phyloP scores from a whole-genome alignment of 2,113 vertebrate species.

The Ivindomyrus marchei region DNA sequence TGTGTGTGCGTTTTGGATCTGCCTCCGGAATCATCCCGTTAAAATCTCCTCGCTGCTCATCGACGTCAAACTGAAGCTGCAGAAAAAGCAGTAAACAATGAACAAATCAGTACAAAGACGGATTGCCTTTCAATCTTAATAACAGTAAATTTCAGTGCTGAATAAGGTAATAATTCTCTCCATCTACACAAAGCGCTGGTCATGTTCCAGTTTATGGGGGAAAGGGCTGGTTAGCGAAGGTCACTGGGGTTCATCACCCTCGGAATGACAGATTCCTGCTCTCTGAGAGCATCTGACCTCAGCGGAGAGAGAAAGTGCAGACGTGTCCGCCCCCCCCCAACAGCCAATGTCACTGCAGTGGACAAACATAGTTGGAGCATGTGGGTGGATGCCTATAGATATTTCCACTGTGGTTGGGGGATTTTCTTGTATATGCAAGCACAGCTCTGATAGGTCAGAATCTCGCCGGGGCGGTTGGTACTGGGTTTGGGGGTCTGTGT shows the following conservation, averaged over 20 bases:
- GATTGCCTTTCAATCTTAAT: neutral
- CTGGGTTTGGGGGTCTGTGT: neutral
- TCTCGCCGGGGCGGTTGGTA: neutral
- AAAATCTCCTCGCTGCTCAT: neutral
- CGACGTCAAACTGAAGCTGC: neutral
- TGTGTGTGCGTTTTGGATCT: neutral
- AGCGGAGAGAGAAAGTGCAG: neutral
- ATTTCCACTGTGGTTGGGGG: neutral
- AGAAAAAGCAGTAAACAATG: neutral
- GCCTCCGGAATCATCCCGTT: neutral
- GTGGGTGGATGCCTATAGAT: neutral
- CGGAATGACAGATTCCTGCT: neutral
- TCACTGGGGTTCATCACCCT: neutral
- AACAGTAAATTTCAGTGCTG: neutral
- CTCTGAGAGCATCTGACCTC: neutral
- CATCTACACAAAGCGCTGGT: neutral
- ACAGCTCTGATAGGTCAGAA: neutral
- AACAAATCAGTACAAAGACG: neutral
- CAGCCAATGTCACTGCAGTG: neutral
- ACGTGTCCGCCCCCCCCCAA: neutral
- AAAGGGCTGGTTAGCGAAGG: neutral
- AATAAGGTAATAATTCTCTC: slow-evolving; percentile 3
- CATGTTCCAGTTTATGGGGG: neutral
- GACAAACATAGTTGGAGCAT: neutral
- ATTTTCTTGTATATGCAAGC: neutral